Base-by-base conservation (phyloP, 2,888 invertebrate genomes). In the Harpalus rufipes region DNA sequence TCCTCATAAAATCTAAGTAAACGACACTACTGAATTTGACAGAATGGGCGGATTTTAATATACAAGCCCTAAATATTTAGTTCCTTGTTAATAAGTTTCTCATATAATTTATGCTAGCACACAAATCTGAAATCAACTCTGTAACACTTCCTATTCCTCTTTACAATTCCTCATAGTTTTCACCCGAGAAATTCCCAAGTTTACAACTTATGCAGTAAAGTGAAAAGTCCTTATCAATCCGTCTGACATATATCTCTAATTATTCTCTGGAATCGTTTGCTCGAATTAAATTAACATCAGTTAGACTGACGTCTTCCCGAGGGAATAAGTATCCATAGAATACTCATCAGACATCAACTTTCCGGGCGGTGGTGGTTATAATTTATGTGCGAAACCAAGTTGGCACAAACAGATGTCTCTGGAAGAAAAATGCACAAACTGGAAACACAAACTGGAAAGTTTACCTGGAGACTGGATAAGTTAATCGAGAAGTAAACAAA, bases 331-430 rank as follows among this genome's bases (percentile, higher is more conserved):
- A 32, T 32, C 32, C 32, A 32, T 32, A 32, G 32, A 32, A 32
- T 32, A 32, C 3, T 32, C 32, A 8, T 51, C 44, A 51, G 44
- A 51, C 44, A 12, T 51, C 44, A 58, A 59, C 72, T 82, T 59
- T 59, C 72, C 16, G 72, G 74, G 58, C 56, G 56, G n/a, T 78
- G 58, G 59, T 18, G 72, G 58, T 78, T 78, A 59, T 78, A 78
- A 78, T 78, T 78, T 78, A 78, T 58, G 78, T 51, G 44, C 10
- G 44, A 51, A 51, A 51, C 44, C 44, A 51, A 51, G 44, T 51
- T 51, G 44, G 44, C 44, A 51, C 44, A 51, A 51, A 51, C 44
- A 51, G 44, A 51, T 51, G 44, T 51, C 44, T 12, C 12, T 8
- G 44, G 12, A 8, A 12, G 44, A 51, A 51, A 51, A 51, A 51